Base-by-base conservation (phyloP, 2,888 invertebrate species). In the Lottia gigantea region DNA sequence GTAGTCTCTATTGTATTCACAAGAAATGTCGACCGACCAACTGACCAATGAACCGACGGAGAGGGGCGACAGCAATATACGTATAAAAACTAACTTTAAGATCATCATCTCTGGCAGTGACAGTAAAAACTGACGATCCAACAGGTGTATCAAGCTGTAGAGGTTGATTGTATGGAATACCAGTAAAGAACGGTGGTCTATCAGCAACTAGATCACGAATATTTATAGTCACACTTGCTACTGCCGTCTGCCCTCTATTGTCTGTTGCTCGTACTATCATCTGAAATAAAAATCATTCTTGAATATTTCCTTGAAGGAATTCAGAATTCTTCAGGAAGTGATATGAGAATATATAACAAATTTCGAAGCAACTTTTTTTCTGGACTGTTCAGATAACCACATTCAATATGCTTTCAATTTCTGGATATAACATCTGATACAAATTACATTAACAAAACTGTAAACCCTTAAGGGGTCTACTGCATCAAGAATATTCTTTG, bases 51-150 rank as follows among this genome's bases (percentile, higher is more conserved):
- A n/a, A n/a, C n/a, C n/a, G n/a, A n/a, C n/a, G n/a, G n/a, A n/a
- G n/a, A n/a, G n/a, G n/a, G n/a, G n/a, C n/a, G n/a, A n/a, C n/a
- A n/a, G n/a, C n/a, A n/a, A n/a, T n/a, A n/a, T n/a, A n/a, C n/a
- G n/a, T n/a, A 66, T 16, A 19, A 47, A 23, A 46, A 64, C 77
- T 74, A 71, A 83, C 83, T 74, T 76, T 76, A 14, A 78, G 73
- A 71, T 83, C 82, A 23, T 70, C 68, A 67, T 84, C 84, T 11
- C 74, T 70, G 12, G 84, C 85, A 8, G 75, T 73, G n/a, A 83
- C 80, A 2, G 71, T 73, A 65, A 76, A 70, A 23, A 85, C 74
- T 8, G 80, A 79, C 7, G 72, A 67, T 70, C 83, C 83, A 47
- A 82, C 68, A 2, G 62, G 66, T 16, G 70, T 46, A 70, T 78